phyloP scores from a whole-genome alignment of 2,797 vertebrate genomes.

The Florisuga fusca region DNA sequence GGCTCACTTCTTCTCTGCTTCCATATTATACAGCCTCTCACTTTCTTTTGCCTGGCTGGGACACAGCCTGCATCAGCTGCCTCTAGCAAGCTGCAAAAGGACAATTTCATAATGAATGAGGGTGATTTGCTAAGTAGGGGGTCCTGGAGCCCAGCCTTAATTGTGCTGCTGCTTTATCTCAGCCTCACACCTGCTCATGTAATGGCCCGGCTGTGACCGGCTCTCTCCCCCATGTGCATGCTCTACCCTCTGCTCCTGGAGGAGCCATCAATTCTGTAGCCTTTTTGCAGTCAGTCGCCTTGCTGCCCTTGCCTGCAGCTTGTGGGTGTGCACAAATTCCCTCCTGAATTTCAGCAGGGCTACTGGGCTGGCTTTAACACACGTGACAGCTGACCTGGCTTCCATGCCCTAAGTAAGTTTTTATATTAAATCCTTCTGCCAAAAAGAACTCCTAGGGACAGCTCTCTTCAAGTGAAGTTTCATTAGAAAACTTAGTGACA shows the following conservation, averaged over 20 bases:
- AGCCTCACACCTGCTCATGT: conserved; percentile 52
- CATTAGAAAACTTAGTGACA: background rate
- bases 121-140: conserved; percentile 45
- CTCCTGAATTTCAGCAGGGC: background rate
- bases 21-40: background rate
- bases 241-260: background rate
- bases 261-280: conserved; percentile 3
- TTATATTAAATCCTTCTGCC: background rate
- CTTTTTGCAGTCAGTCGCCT: background rate
- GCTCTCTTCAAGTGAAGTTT: background rate
- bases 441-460: background rate
- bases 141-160: conserved; percentile 2
- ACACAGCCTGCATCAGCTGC: background rate
- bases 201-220: background rate
- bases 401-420: background rate
- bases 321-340: background rate
- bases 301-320: background rate
- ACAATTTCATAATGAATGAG: conserved; percentile 42
- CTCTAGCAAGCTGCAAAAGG: background rate
- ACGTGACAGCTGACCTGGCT: background rate
- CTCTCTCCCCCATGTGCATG: background rate
- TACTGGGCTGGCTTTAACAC: background rate
- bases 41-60: background rate
- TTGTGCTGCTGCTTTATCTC: conserved; percentile 53
- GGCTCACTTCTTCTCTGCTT: background rate